A percentile compares a stretch with the other conserved stretches of the same genome.
Evolutionary conservation across 2,113 vertebrate genomes (phyloP).

Genomic region (Elaphurus davidianus): DNA sequence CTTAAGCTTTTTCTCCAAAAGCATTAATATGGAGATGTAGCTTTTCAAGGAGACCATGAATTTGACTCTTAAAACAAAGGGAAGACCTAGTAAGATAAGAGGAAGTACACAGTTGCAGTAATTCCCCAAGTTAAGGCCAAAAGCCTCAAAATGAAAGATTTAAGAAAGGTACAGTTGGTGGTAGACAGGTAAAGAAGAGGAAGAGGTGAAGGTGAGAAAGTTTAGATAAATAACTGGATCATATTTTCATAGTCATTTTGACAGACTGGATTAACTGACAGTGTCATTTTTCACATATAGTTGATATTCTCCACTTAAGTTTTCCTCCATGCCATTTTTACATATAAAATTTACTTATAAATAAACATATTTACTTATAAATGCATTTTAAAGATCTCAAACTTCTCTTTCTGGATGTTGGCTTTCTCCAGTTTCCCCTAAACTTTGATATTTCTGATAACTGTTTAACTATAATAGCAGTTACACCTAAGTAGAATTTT

Average conservation of each 20-base stretch:
- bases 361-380: not conserved
- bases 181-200: not conserved
- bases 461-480: not conserved
- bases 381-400: not conserved
- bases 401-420: not conserved
- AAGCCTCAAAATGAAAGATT: not conserved
- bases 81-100: not conserved
- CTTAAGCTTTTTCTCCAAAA: not conserved
- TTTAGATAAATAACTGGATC: not conserved
- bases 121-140: not conserved
- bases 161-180: not conserved
- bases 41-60: not conserved
- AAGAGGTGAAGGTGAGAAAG: not conserved
- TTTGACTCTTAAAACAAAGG: not conserved
- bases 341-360: too few relatives aligned
- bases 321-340: not conserved
- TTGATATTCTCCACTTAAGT: not conserved
- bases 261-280: not conserved
- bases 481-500: not conserved
- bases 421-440: not conserved
- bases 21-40: not conserved
- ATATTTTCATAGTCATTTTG: not conserved
- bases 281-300: not conserved
- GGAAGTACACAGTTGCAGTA: not conserved
- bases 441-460: not conserved